Conservation (phyloP, 2,888 invertebrate genomes). For the Polydrusus cervinus region DNA sequence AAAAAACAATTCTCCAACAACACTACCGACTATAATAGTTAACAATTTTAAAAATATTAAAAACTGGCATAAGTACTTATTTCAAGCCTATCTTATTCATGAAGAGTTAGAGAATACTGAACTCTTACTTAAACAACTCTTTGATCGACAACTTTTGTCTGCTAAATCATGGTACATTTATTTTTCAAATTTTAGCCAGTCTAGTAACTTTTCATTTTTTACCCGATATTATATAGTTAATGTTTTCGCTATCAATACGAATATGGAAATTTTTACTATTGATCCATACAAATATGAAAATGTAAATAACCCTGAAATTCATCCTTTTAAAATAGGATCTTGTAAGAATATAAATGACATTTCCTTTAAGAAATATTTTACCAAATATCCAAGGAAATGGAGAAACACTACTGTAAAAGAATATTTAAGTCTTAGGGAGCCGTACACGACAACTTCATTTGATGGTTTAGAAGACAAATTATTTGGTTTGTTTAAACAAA, state of each 20-base stretch:
- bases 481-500: neutral
- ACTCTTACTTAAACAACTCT: neutral
- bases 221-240: conserved; percentile 17
- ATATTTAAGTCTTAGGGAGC: neutral
- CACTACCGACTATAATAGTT: neutral
- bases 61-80: neutral
- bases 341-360: neutral
- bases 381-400: conserved; percentile 22
- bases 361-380: neutral
- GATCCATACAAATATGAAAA: conserved; percentile 24
- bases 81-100: conserved; percentile 2
- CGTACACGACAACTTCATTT: neutral
- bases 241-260: conserved; percentile 12
- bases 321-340: conserved; percentile 14
- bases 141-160: neutral
- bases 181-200: neutral
- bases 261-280: conserved; percentile 3
- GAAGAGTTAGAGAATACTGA: conserved; percentile 7
- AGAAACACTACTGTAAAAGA: conserved; percentile 20
- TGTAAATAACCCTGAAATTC: neutral
- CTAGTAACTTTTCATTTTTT: conserved; percentile 8
- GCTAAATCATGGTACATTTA: conserved; percentile 1
- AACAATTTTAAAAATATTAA: neutral
- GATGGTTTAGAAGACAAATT: conserved; percentile 22
- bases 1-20: neutral